phyloP scores from a whole-genome alignment of 2,888 invertebrate species.

The Drosophila colorata region DNA sequence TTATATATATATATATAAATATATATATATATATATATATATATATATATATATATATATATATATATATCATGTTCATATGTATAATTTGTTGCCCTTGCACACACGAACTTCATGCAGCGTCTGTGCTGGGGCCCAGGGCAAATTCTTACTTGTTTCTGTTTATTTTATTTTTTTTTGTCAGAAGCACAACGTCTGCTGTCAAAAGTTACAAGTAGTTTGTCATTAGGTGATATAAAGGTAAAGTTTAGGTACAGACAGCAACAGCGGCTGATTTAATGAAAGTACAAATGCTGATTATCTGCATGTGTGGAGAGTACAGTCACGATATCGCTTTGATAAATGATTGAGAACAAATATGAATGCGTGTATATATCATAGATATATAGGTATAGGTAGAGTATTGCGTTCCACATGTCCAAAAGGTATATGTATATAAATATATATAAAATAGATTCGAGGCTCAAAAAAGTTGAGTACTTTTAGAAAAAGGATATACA shows the following conservation, averaged over 20 bases:
- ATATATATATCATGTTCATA: slow-evolving; percentile 11
- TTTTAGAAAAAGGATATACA: too few relatives aligned
- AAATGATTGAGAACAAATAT: not conserved
- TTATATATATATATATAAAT: slow-evolving; percentile 6
- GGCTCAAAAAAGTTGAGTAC: too few relatives aligned
- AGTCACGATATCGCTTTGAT: slow-evolving; percentile 11
- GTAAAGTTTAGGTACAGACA: slow-evolving; percentile 7
- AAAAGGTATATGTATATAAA: too few relatives aligned
- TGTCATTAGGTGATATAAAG: slow-evolving; percentile 33
- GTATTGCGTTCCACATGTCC: too few relatives aligned
- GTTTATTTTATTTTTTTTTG: not conserved
- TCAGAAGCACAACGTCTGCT: slow-evolving; percentile 16
- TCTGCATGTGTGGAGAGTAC: slow-evolving; percentile 10
- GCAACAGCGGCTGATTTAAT: slow-evolving; percentile 17
- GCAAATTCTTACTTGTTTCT: not conserved
- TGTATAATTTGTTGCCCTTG: slow-evolving; percentile 14
- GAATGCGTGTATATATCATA: too few relatives aligned
- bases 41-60: slow-evolving; percentile 7
- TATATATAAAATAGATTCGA: too few relatives aligned
- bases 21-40: slow-evolving; percentile 6
- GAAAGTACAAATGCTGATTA: slow-evolving; percentile 16
- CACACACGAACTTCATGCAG: slow-evolving; percentile 7
- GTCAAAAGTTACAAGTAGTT: slow-evolving; percentile 60
- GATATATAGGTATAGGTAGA: too few relatives aligned
- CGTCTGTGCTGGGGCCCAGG: not conserved